Evolutionary conservation across 2,797 vertebrate genomes (phyloP).

Genomic region (Gymnodraco acuticeps): DNA sequence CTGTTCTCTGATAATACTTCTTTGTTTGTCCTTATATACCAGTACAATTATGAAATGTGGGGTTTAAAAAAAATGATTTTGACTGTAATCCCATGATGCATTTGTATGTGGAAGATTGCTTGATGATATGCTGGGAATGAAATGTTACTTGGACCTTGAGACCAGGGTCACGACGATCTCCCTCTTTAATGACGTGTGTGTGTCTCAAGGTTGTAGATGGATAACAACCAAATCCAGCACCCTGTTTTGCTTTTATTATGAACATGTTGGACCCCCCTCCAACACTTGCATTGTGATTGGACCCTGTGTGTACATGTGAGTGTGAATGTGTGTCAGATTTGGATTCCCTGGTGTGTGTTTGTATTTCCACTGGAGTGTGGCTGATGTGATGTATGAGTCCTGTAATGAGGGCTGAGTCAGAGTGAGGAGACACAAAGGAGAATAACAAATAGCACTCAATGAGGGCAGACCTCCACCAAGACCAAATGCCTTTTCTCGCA

Average conservation of each 20-base stretch:
- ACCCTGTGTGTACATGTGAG: not conserved
- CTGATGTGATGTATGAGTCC: constrained; percentile 3
- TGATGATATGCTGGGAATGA: not conserved
- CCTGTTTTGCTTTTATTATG: constrained; percentile 9
- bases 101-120: not conserved
- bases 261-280: not conserved
- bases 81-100: not conserved
- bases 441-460: not conserved
- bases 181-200: not conserved
- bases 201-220: not conserved
- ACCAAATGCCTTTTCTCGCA: no score
- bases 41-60: not conserved
- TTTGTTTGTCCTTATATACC: not conserved
- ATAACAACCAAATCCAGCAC: not conserved
- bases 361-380: constrained; percentile 5
- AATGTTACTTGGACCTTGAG: constrained; percentile 16
- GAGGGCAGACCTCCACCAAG: no score
- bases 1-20: not conserved
- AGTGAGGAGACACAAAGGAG: not conserved
- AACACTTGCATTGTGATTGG: not conserved
- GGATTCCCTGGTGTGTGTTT: not conserved
- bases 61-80: not conserved
- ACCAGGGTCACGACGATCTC: constrained; percentile 6
- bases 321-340: not conserved
- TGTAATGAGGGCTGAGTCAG: constrained; percentile 10